phyloP scores from a whole-genome alignment of 2,797 vertebrate species.

The Chaetophractus vellerosus region DNA sequence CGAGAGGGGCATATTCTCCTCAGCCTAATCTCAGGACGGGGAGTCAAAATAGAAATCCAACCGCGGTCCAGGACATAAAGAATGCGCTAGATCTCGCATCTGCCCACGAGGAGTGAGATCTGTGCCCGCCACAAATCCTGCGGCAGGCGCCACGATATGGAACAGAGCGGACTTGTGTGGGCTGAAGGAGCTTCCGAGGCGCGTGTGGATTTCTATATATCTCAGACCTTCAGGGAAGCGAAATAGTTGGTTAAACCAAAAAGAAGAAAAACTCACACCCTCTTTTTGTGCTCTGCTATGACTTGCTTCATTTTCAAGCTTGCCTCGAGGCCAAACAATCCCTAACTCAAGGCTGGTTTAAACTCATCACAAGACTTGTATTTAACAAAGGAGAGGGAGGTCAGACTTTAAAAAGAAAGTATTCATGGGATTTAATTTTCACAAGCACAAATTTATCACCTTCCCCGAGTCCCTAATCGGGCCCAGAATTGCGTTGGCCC shows the following conservation, averaged over 20 bases:
- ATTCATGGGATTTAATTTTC: not conserved
- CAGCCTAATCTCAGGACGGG: not conserved
- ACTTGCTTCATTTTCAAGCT: slow-evolving; percentile 63
- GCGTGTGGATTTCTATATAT: not conserved
- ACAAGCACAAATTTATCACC: not conserved
- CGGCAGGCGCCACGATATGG: rapidly evolving
- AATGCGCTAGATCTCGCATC: not conserved
- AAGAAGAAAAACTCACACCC: slow-evolving; percentile 26
- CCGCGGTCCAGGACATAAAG: not conserved
- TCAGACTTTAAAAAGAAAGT: not conserved
- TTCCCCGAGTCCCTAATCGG: not conserved
- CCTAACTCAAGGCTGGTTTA: not conserved
- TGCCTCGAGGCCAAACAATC: not conserved
- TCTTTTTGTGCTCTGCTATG: slow-evolving; percentile 1
- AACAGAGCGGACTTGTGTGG: not conserved
- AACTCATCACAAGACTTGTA: slow-evolving; percentile 1
- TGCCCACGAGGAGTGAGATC: no score
- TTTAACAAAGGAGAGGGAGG: slow-evolving; percentile 14
- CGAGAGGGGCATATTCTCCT: not conserved
- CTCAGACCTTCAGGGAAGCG: not conserved
- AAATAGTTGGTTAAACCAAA: slow-evolving; percentile 43
- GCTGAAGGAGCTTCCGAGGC: not conserved
- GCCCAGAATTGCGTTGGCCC: not conserved
- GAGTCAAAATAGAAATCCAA: not conserved
- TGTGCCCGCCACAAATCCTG: rapidly evolving